Evolutionary conservation across 35 echinoderm and acorn worm species (phyloP).

Genomic region (Hemicentrotus pulcherrimus): DNA sequence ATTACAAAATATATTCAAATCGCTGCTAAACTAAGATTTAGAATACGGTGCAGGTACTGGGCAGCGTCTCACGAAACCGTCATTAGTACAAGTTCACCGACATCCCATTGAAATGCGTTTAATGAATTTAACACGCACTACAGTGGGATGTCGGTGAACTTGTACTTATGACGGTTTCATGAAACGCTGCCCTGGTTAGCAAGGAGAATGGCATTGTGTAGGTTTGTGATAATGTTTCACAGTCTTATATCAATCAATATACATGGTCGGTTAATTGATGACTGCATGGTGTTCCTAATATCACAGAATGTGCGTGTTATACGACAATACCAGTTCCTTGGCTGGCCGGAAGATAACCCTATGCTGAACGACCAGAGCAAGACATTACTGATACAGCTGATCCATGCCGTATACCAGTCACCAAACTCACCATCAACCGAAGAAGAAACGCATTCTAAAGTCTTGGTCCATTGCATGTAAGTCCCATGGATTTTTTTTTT

Average conservation of each 20-base stretch:
- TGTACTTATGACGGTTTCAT: no score
- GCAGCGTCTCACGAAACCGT: no score
- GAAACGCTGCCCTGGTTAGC: no score
- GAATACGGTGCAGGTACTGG: no score
- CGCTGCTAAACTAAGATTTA: no score
- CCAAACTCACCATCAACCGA: not conserved
- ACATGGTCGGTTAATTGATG: not conserved
- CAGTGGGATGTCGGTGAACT: no score
- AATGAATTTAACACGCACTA: no score
- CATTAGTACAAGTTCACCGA: no score
- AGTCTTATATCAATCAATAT: not conserved
- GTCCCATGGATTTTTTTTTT: not conserved
- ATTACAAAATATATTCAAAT: no score
- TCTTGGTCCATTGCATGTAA: slow-evolving; percentile 62
- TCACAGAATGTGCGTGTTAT: slow-evolving; percentile 30
- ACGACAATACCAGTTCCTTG: slow-evolving; percentile 60
- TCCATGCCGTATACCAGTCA: not conserved
- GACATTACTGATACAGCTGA: slow-evolving; percentile 13
- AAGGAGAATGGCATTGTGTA: no score
- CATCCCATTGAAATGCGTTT: no score
- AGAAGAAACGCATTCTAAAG: not conserved
- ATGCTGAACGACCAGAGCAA: slow-evolving; percentile 12
- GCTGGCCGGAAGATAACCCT: slow-evolving; percentile 57
- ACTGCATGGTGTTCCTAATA: not conserved
- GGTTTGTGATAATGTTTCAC: no score